Base-by-base conservation (phyloP, 2,888 invertebrate species). In the Epistrophe grossulariae region DNA sequence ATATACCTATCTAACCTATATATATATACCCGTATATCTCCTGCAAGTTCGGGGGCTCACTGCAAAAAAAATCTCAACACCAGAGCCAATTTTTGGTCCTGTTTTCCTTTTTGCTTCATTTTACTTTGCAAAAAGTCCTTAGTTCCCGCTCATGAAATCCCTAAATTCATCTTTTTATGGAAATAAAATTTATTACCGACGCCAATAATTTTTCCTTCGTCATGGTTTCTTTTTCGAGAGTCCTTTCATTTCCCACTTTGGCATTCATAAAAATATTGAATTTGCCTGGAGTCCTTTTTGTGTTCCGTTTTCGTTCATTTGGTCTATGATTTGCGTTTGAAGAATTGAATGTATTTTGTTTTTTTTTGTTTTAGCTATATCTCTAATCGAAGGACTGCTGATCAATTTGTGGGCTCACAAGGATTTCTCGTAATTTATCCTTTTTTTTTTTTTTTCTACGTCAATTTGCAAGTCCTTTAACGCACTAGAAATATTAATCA, bases 181-280 rank as follows among this genome's bases (percentile, higher is more conserved):
- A 85, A 84, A 82, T 78, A 62, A 82, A 82, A 85, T 85, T 85
- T 85, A 85, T 82, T 57, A 82, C 78, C 78, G 64, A 82, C 74
- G 82, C 85, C 64, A 85, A 81, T 70, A 78, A 81, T 85, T 73
- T 55, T 74, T 78, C 62, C 71, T 60, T 82, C 73, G 45, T 74
- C 50, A 71, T 55, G 71, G 48, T 50, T 74, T 74, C 15, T 59
- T 28, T 40, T 17, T 35, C 35, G 19, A 68, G 38, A 50, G 38
- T 24, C 31, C 48, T 60, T 35, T 72, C 24, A 38, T 70, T 57
- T n/a, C 31, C n/a, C 55, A 70, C 31, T 35, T 57, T 78, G 60
- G 52, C 57, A 70, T 72, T 60, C 62, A 55, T 74, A 79, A 74
- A 79, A 45, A 70, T 83, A 48, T 78, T 82, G 85, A 78, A 85